Percentiles rank a stretch among this genome's conserved stretches.
These are phyloP conservation scores for Enteromius paludinosus DNA, from an alignment of 2,797 vertebrate genomes.

Conservation along the genomic window DNA sequence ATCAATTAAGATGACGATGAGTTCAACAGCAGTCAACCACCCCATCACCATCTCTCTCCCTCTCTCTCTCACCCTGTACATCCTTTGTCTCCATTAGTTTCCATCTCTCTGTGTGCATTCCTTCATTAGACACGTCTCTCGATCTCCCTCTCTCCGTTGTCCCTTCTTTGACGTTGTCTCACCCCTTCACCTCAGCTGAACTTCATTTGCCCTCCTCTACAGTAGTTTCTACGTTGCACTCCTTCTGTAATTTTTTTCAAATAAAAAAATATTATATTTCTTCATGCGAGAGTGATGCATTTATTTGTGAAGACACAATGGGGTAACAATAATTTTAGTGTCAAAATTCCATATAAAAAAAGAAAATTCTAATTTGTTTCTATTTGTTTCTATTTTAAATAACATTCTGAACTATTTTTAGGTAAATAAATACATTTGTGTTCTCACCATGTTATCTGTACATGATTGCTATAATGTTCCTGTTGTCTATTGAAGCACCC, in stretches of 20 bases:
- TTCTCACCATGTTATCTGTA: neutral
- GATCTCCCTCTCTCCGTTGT: slow-evolving; percentile 47
- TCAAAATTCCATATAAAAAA: neutral
- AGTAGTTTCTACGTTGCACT: slow-evolving; percentile 45
- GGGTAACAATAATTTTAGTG: neutral
- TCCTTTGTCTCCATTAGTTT: slow-evolving; percentile 55
- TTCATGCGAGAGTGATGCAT: neutral
- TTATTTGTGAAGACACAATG: neutral
- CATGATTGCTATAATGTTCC: neutral
- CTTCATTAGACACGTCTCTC: slow-evolving; percentile 47
- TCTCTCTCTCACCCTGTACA: slow-evolving; percentile 48
- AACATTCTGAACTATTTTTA: neutral
- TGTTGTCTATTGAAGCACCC: neutral
- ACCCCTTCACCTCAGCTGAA: slow-evolving; percentile 50
- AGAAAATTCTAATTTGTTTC: neutral
- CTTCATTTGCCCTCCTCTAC: slow-evolving; percentile 49
- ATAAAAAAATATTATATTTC: neutral
- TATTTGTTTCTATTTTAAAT: neutral
- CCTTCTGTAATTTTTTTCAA: neutral
- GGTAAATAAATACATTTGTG: neutral
- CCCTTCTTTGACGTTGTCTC: slow-evolving; percentile 33
- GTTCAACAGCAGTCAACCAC: slow-evolving; percentile 69
- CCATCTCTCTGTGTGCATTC: slow-evolving; percentile 51
- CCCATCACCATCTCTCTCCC: slow-evolving; percentile 36
- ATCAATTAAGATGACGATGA: slow-evolving; percentile 76